A percentile compares a stretch with the other conserved stretches of the same genome.
Evolutionary conservation across 2,113 vertebrate species (phyloP).

Genomic region (Polyodon spathula): DNA sequence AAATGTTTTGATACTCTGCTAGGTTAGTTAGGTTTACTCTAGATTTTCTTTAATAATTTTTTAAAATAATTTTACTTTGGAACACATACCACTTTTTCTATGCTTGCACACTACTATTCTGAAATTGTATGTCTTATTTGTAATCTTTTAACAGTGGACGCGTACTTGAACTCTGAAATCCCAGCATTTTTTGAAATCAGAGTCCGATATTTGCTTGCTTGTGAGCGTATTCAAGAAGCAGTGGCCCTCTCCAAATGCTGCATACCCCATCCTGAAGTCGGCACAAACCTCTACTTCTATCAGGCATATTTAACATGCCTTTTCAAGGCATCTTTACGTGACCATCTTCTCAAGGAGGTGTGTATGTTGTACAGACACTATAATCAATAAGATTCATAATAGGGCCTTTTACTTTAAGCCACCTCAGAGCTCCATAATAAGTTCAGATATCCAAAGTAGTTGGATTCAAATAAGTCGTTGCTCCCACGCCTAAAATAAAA

Average conservation of each 20-base stretch:
- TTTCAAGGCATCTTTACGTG: conserved; percentile 73
- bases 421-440: no score
- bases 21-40: no score
- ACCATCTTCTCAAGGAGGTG: conserved; percentile 73
- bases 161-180: conserved; percentile 83
- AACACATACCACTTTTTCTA: no score
- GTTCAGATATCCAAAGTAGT: no score
- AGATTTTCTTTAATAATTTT: no score
- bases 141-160: conserved; percentile 71
- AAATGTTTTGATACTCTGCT: no score
- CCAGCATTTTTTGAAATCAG: conserved; percentile 88
- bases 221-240: conserved; percentile 78
- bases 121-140: conserved; percentile 36
- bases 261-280: conserved; percentile 72
- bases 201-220: conserved; percentile 87
- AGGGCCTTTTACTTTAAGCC: no score
- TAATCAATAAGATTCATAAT: no score
- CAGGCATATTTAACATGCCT: conserved; percentile 92
- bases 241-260: conserved; percentile 85
- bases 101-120: conserved; percentile 6
- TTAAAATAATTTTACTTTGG: no score
- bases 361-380: background rate
- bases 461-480: no score
- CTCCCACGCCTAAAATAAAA: no score
- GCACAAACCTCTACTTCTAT: conserved; percentile 86